phyloP scores from a whole-genome alignment of 2,888 invertebrate genomes.

The Lasius fuliginosus region DNA sequence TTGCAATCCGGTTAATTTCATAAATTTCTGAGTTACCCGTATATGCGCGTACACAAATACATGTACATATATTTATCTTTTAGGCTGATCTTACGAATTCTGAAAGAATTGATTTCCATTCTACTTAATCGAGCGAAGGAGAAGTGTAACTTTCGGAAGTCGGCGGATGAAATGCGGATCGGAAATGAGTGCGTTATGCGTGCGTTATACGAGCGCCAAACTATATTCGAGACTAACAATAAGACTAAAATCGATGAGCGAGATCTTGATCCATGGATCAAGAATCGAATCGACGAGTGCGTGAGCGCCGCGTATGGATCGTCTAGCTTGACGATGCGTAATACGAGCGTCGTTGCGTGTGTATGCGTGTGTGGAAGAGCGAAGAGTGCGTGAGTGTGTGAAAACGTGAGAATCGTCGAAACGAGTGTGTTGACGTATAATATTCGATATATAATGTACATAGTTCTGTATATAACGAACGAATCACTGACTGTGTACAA shows the following conservation, averaged over 20 bases:
- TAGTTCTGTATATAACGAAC: slow-evolving; percentile 79
- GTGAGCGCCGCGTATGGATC: slow-evolving; percentile 37
- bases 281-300: slow-evolving; percentile 60
- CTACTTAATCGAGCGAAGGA: background rate
- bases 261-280: slow-evolving; percentile 33
- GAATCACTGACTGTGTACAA: slow-evolving; percentile 84
- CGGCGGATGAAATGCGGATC: background rate
- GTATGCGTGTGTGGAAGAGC: slow-evolving; percentile 42
- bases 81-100: background rate
- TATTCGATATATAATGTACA: slow-evolving; percentile 73
- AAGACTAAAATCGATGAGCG: slow-evolving; percentile 10
- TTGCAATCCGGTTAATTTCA: background rate
- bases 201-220: slow-evolving; percentile 21
- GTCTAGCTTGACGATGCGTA: slow-evolving; percentile 13
- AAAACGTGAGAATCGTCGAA: slow-evolving; percentile 39
- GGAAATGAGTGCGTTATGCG: slow-evolving; percentile 21
- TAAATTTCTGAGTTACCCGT: background rate
- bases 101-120: background rate
- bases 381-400: background rate
- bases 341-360: background rate
- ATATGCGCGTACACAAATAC: background rate
- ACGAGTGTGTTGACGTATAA: slow-evolving; percentile 68
- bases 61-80: background rate
- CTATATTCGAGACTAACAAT: slow-evolving; percentile 34
- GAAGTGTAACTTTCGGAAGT: slow-evolving; percentile 11